These are phyloP conservation scores for Tachypleus tridentatus DNA, from an alignment of 1,140 invertebrate species.

Conservation along the genomic window DNA sequence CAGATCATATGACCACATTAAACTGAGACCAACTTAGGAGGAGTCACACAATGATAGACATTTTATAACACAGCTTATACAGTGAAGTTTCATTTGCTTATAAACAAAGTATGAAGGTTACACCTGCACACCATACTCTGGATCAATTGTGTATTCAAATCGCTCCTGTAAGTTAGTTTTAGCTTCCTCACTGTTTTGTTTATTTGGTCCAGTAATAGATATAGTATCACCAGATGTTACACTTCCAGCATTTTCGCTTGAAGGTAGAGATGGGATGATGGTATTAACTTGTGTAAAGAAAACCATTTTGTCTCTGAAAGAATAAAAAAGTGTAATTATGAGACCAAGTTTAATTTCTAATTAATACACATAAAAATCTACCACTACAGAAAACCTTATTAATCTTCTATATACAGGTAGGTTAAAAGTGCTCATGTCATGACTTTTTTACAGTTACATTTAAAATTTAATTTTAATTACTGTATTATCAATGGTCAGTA, in stretches of 20 bases:
- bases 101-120: neutral
- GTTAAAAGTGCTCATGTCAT: too few relatives aligned
- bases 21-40: too few relatives aligned
- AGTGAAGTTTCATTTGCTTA: too few relatives aligned
- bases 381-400: too few relatives aligned
- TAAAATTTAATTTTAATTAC: too few relatives aligned
- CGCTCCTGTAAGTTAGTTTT: slow-evolving; percentile 7
- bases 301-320: slow-evolving; percentile 81
- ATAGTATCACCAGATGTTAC: slow-evolving; percentile 3
- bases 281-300: slow-evolving; percentile 59
- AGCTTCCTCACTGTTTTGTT: neutral
- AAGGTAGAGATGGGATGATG: slow-evolving; percentile 15
- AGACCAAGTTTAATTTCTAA: neutral
- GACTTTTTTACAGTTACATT: too few relatives aligned
- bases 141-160: slow-evolving; percentile 23
- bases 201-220: too few relatives aligned
- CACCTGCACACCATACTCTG: slow-evolving; percentile 24
- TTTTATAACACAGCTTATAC: too few relatives aligned
- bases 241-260: slow-evolving; percentile 3
- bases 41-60: too few relatives aligned
- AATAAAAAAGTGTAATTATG: slow-evolving; percentile 1
- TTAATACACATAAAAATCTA: neutral
- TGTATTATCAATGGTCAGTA: too few relatives aligned
- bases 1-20: too few relatives aligned
- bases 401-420: too few relatives aligned